These are phyloP conservation scores for Phymorhynchus buccinoides DNA, from an alignment of 1,140 invertebrate genomes.

Conservation along the genomic window DNA sequence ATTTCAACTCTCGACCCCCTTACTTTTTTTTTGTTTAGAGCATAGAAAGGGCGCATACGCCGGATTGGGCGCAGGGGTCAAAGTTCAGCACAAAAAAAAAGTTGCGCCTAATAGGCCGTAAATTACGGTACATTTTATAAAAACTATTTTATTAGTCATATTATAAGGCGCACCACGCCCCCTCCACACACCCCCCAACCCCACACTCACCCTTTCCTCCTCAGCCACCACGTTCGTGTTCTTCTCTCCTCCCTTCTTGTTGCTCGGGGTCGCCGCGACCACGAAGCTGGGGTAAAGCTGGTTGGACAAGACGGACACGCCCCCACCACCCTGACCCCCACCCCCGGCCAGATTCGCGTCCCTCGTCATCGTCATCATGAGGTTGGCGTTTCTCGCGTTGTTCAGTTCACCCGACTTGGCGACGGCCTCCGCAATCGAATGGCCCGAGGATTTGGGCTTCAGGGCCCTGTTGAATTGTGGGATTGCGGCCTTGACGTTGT, in stretches of 20 bases:
- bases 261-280: not conserved
- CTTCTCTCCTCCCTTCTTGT: slow-evolving; percentile 14
- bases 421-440: slow-evolving; percentile 31
- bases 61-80: too few relatives aligned
- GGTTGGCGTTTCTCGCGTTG: too few relatives aligned
- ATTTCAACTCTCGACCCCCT: too few relatives aligned
- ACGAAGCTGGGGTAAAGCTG: slow-evolving; percentile 37
- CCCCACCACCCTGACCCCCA: not conserved
- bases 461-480: slow-evolving; percentile 57
- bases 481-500: not conserved
- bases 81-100: too few relatives aligned
- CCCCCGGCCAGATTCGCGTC: slow-evolving; percentile 5
- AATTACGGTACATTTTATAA: too few relatives aligned
- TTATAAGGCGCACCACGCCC: too few relatives aligned
- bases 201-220: not conserved
- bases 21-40: too few relatives aligned
- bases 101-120: too few relatives aligned
- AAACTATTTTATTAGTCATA: too few relatives aligned
- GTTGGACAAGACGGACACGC: slow-evolving; percentile 33
- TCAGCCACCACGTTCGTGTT: slow-evolving; percentile 29
- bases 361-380: too few relatives aligned
- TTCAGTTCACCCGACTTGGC: slow-evolving; percentile 30
- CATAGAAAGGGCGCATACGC: too few relatives aligned
- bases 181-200: not conserved
- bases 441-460: slow-evolving; percentile 50